These are phyloP conservation scores for Enteromius unitaeniatus DNA, from an alignment of 2,797 vertebrate species.

Conservation along the genomic window DNA sequence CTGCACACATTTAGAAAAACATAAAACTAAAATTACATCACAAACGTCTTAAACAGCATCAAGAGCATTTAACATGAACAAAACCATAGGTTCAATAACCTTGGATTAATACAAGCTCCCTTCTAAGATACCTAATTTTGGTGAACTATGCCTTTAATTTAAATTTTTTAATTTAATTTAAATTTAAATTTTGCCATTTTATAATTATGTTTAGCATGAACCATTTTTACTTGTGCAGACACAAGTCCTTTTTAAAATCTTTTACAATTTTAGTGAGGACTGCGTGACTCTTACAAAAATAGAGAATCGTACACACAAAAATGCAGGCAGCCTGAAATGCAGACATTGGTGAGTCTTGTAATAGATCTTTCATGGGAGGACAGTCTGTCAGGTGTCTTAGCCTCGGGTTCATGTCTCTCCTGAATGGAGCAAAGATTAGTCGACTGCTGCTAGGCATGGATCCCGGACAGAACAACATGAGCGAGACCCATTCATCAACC, in stretches of 20 bases:
- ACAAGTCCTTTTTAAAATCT: background rate
- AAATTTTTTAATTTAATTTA: too few species aligned
- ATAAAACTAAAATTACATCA: background rate
- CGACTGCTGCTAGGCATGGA: conserved; percentile 36
- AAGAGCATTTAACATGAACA: background rate
- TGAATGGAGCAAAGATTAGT: conserved; percentile 49
- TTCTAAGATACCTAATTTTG: background rate
- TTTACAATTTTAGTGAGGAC: background rate
- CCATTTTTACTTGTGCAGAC: background rate
- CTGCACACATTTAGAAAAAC: conserved; percentile 70
- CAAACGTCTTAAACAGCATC: background rate
- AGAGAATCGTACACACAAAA: conserved; percentile 1
- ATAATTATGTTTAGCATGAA: background rate
- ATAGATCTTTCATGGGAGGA: conserved; percentile 46
- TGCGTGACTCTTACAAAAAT: background rate
- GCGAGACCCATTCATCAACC: conserved; percentile 61
- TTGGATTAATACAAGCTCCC: background rate
- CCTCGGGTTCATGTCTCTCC: conserved; percentile 27
- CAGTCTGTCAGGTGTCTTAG: conserved; percentile 30
- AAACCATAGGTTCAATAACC: background rate
- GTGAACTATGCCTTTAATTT: background rate
- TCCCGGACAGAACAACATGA: conserved; percentile 60
- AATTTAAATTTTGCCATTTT: background rate
- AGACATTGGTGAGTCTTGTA: conserved; percentile 1
- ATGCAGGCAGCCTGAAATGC: background rate